Evolutionary conservation across 2,113 vertebrate species (phyloP).

Genomic region (Petromus typicus): DNA sequence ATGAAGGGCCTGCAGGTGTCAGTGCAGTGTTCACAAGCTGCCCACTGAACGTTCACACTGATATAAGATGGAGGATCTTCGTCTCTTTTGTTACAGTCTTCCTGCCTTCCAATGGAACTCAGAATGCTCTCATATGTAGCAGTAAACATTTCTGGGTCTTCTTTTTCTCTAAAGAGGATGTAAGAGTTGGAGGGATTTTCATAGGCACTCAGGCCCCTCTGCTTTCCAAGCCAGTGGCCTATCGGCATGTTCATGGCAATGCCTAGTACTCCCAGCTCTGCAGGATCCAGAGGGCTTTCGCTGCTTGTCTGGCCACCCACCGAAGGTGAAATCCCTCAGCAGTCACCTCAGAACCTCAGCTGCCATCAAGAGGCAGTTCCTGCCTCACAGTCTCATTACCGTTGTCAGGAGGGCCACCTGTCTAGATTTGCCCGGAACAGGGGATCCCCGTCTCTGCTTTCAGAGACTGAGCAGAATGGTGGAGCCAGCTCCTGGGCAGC

Average conservation of each 20-base stretch:
- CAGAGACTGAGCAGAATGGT: slow-evolving; percentile 96
- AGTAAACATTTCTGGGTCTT: slow-evolving; percentile 96
- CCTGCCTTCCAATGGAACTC: slow-evolving; percentile 95
- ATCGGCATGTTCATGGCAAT: slow-evolving; percentile 99
- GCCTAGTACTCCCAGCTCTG: slow-evolving; percentile 84
- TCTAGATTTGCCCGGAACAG: background rate
- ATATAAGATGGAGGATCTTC: background rate
- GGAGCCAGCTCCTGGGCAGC: slow-evolving; percentile 96
- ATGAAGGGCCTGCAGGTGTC: background rate
- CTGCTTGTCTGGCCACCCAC: background rate
- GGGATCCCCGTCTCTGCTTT: slow-evolving; percentile 95
- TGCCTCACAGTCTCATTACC: background rate
- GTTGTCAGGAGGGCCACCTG: background rate
- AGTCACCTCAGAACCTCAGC: background rate
- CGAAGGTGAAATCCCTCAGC: background rate
- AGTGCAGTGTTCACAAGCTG: background rate
- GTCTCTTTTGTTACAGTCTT: background rate
- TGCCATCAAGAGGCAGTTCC: background rate
- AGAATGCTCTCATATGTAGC: slow-evolving; percentile 95
- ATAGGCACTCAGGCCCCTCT: slow-evolving; percentile 97
- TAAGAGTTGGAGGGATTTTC: slow-evolving; percentile 98
- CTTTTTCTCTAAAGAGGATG: slow-evolving; percentile 97
- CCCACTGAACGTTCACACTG: background rate
- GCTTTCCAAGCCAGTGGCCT: slow-evolving; percentile 97
- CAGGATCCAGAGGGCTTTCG: background rate